Conservation (phyloP, 2,888 invertebrate genomes). For the Strigamia maritima region DNA sequence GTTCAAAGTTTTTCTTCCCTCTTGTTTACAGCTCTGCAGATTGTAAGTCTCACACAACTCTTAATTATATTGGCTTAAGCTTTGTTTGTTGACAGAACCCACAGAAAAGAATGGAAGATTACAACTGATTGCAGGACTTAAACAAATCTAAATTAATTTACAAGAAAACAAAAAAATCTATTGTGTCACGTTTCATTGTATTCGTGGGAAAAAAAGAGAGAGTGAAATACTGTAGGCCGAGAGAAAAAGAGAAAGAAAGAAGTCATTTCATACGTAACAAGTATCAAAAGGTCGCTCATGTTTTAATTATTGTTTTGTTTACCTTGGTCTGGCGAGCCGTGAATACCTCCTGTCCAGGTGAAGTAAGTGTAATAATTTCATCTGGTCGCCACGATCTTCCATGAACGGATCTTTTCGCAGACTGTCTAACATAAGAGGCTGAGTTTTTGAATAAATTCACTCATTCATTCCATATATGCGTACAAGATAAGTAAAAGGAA, state of each 20-base stretch:
- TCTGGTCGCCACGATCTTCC: not conserved
- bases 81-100: not conserved
- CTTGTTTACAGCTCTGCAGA: not conserved
- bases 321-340: constrained; percentile 25
- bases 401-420: not conserved
- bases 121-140: not conserved
- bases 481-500: not conserved
- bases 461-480: not conserved
- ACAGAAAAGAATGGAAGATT: not conserved
- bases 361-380: constrained; percentile 32
- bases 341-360: constrained; percentile 30
- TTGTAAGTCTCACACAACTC: not conserved
- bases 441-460: not conserved
- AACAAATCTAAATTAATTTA: not conserved
- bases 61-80: not conserved
- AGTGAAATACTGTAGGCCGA: not conserved
- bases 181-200: not conserved
- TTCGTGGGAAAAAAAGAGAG: not conserved
- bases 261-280: not conserved
- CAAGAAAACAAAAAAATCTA: not conserved
- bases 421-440: not conserved
- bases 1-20: not conserved
- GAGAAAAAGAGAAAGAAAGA: not conserved
- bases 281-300: not conserved
- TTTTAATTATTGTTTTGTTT: not conserved